Percentiles rank a stretch among this genome's conserved stretches.
Evolutionary conservation across 2,888 invertebrate genomes (phyloP).

Genomic region (Chloroclystis v-ata): DNA sequence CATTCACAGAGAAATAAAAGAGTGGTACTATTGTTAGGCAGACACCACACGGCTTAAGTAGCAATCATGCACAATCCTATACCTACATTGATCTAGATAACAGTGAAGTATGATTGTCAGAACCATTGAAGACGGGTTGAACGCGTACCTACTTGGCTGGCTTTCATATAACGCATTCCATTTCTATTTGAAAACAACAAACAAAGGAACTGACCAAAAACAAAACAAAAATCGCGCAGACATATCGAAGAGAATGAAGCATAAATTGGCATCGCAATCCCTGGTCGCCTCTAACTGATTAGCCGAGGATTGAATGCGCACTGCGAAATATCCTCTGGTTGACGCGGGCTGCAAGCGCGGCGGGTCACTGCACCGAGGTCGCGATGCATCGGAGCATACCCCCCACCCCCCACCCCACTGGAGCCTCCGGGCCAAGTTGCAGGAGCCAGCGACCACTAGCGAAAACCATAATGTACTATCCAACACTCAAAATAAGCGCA

Average conservation of each 20-base stretch:
- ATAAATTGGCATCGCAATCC: not conserved
- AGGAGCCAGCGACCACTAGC: constrained; percentile 27
- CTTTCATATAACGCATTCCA: too few species aligned
- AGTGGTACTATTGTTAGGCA: too few species aligned
- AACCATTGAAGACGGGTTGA: too few species aligned
- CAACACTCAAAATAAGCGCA: too few species aligned
- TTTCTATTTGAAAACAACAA: too few species aligned
- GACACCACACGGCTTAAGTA: too few species aligned
- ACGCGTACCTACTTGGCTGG: too few species aligned
- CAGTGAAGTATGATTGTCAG: too few species aligned
- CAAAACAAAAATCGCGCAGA: not conserved
- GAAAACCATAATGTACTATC: not conserved
- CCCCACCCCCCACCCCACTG: constrained; percentile 38
- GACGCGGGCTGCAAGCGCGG: constrained; percentile 37
- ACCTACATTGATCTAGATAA: too few species aligned
- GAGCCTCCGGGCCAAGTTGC: constrained; percentile 36
- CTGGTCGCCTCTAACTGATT: constrained; percentile 4
- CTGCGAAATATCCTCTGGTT: constrained; percentile 13
- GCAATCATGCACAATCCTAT: too few species aligned
- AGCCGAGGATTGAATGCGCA: constrained; percentile 4
- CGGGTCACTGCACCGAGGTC: constrained; percentile 68
- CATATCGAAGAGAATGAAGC: not conserved
- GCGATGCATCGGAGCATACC: constrained; percentile 62
- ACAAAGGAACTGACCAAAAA: too few species aligned
- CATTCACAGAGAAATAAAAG: too few species aligned